Evolutionary conservation across 2,888 invertebrate species (phyloP), one percentile per base, ranked within the genome.

Genomic region (Urechis unicinctus): DNA sequence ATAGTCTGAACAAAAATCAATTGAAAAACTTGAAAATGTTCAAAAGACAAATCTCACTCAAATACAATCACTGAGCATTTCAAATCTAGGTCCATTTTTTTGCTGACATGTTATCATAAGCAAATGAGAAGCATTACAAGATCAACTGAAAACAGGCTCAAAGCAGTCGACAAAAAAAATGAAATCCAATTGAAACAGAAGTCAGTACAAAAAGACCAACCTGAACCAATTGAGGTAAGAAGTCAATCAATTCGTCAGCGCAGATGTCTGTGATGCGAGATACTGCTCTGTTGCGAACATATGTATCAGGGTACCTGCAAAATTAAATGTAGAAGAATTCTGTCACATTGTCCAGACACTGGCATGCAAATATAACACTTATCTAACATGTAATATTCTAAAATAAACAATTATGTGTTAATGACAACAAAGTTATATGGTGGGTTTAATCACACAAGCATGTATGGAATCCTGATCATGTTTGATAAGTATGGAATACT

Each of bases 191-290:
- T n/a, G n/a, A n/a, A n/a, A n/a, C n/a, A n/a, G n/a, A n/a, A n/a
- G n/a, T n/a, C n/a, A n/a, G n/a, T n/a, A n/a, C n/a, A n/a, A 6
- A 52, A 5, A 30, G 4, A 51, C 50, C 50, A 54, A 74, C 74
- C 67, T 95, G 92, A 45, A 94, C 86, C 13, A 97, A 81, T 73
- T 98, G 97, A 1, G 97, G 96, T 68, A 97, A 80, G 74, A 91
- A 90, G 72, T 93, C 89, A 36, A 90, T 87, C 44, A 98, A 79
- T 69, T 92, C 91, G 75, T 95, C 95, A 68, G 88, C 88, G 1
- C 87, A 85, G 76, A 94, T 84, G 17, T 83, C 82, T 46, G 85
- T 82, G 59, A 97, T 85, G 84, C 93, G 88, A 48, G 83, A 82
- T 0, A 95, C 87, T 1, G 96, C 96, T 66, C 86, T 84, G 67